Percentiles rank a stretch among this genome's conserved stretches.
These are phyloP conservation scores for Bubo bubo DNA, from an alignment of 2,113 vertebrate genomes.

Conservation along the genomic window DNA sequence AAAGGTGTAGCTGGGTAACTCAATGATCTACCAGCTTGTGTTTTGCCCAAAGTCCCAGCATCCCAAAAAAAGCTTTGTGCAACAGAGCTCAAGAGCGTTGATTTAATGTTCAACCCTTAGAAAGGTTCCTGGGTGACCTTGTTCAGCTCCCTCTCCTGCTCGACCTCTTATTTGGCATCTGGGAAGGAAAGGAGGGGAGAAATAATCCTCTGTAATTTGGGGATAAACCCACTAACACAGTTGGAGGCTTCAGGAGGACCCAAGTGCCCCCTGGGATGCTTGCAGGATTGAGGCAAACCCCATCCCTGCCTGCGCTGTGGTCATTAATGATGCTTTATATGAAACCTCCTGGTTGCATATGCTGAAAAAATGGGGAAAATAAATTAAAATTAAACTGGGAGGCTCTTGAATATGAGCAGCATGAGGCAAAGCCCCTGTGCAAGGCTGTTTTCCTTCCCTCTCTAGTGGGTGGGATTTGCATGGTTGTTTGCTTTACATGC, in stretches of 20 bases:
- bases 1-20: neutral
- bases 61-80: rapidly evolving
- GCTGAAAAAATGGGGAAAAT: neutral
- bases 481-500: neutral
- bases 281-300: neutral
- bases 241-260: neutral
- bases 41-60: neutral
- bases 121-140: neutral
- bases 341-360: rapidly evolving
- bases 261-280: neutral
- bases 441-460: rapidly evolving
- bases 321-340: neutral
- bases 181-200: neutral
- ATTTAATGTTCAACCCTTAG: neutral
- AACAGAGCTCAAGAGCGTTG: rapidly evolving
- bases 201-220: neutral
- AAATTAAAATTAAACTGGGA: neutral
- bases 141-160: neutral
- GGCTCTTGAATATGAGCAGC: rapidly evolving
- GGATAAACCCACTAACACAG: neutral
- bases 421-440: rapidly evolving
- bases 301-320: rapidly evolving
- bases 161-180: neutral
- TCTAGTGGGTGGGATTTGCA: neutral
- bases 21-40: neutral